These are phyloP conservation scores for Micromys minutus DNA, from an alignment of 2,113 vertebrate genomes.

Conservation along the genomic window DNA sequence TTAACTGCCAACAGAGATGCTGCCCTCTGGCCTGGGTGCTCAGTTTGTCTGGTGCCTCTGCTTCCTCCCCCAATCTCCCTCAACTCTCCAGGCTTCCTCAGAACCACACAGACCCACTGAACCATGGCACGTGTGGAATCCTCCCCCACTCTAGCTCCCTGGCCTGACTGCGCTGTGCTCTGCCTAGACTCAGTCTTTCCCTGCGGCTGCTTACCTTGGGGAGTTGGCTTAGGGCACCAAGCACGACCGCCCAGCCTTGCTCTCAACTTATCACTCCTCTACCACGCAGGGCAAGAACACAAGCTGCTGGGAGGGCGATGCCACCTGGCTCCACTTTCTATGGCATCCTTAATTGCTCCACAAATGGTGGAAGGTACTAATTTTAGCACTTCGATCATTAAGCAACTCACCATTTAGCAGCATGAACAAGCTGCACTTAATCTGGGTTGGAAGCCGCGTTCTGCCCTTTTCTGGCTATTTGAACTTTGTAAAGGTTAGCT, in stretches of 20 bases:
- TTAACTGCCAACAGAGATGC: not conserved
- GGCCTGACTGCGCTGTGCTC: not conserved
- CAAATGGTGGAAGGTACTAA: conserved; percentile 62
- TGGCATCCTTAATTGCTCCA: conserved; percentile 49
- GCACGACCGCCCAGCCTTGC: rapidly evolving
- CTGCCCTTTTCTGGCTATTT: conserved; percentile 3
- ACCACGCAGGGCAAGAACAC: not conserved
- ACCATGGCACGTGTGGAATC: too few relatives aligned
- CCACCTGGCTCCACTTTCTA: conserved; percentile 56
- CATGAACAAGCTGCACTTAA: conserved; percentile 47
- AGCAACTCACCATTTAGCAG: conserved; percentile 60
- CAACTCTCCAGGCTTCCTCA: not conserved
- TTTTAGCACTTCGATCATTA: conserved; percentile 70
- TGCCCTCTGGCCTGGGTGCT: not conserved
- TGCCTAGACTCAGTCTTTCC: not conserved
- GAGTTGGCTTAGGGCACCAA: not conserved
- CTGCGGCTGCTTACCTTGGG: not conserved
- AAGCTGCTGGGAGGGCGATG: not conserved
- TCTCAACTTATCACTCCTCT: not conserved
- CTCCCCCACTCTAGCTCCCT: not conserved
- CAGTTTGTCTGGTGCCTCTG: not conserved
- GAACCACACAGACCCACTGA: not conserved
- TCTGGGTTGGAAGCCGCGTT: conserved; percentile 24
- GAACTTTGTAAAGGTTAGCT: conserved; percentile 49
- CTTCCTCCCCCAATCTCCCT: not conserved